A percentile compares a stretch with the other conserved stretches of the same genome.
Evolutionary conservation across 2,113 vertebrate genomes (phyloP).

Genomic region (Coreoperca whiteheadi): DNA sequence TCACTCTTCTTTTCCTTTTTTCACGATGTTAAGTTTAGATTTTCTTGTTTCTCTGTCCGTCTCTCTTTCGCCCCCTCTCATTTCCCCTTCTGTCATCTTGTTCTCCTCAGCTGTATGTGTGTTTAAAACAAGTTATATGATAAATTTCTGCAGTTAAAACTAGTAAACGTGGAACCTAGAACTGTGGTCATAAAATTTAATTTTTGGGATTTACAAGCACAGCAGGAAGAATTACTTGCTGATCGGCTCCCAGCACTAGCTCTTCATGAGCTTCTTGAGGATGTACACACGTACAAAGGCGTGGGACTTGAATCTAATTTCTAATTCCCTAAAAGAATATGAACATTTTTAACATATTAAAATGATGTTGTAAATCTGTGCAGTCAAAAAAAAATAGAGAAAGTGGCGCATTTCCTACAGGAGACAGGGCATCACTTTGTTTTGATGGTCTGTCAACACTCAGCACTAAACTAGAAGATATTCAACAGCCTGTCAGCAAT

Average conservation of each 20-base stretch:
- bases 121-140: neutral
- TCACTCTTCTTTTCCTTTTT: neutral
- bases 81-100: neutral
- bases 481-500: neutral
- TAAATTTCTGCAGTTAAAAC: conserved; percentile 1
- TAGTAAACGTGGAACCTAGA: neutral
- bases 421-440: neutral
- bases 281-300: neutral
- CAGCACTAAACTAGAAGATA: neutral
- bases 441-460: neutral
- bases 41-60: neutral
- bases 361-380: neutral
- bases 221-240: neutral
- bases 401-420: neutral
- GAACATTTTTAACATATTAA: neutral
- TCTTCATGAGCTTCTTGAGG: neutral
- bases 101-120: neutral
- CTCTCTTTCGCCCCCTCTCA: neutral
- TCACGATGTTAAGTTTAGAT: neutral
- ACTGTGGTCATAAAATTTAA: neutral
- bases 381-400: too few species aligned
- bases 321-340: neutral
- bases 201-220: conserved; percentile 6
- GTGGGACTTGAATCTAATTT: neutral
- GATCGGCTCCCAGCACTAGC: neutral